phyloP scores from a whole-genome alignment of 1,140 invertebrate genomes.

The Neodiprion lecontei region DNA sequence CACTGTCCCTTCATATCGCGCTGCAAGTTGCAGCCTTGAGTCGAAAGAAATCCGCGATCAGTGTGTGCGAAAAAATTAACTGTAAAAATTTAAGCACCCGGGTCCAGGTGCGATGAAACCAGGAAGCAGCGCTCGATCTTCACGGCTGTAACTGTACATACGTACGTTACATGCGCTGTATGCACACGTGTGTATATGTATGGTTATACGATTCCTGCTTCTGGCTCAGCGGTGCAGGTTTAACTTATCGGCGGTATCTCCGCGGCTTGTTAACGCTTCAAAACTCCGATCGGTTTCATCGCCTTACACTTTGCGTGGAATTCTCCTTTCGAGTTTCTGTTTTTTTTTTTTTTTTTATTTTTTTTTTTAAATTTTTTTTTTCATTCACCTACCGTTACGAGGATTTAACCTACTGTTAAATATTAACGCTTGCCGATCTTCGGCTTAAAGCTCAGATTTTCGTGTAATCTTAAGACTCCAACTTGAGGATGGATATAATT shows the following conservation, averaged over 20 bases:
- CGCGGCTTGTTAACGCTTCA: background rate
- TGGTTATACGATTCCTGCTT: no score
- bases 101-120: background rate
- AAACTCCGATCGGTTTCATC: background rate
- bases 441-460: no score
- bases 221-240: background rate
- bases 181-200: no score
- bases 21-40: background rate
- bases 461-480: no score
- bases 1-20: no score
- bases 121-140: background rate
- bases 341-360: background rate
- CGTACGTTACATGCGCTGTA: background rate
- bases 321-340: background rate
- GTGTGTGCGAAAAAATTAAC: slow-evolving; percentile 1
- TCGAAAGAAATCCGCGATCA: background rate
- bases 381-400: background rate
- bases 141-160: background rate
- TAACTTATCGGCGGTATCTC: background rate
- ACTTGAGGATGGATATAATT: no score
- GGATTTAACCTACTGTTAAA: no score
- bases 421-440: no score
- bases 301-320: background rate
- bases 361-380: background rate
- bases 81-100: background rate